phyloP scores from a whole-genome alignment of 2,113 vertebrate genomes.

The Bettongia penicillata region DNA sequence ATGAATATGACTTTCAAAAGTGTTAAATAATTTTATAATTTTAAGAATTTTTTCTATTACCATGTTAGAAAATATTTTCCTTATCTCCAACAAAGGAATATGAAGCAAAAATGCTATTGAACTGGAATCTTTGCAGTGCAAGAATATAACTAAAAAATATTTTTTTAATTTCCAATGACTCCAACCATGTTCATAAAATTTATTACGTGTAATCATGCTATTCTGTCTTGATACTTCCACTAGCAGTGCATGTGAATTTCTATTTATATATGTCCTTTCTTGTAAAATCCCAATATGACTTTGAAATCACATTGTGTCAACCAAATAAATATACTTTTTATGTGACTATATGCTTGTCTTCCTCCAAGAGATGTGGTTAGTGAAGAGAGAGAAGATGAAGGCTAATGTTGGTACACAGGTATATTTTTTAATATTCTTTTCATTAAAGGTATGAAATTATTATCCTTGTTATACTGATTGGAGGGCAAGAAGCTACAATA shows the following conservation, averaged over 20 bases:
- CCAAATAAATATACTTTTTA: background rate
- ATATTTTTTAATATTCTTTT: background rate
- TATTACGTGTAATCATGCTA: background rate
- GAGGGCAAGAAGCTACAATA: background rate
- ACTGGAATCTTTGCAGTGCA: background rate
- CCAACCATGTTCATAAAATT: background rate
- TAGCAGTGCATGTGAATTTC: background rate
- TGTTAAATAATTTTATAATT: background rate
- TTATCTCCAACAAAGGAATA: background rate
- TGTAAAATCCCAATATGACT: background rate
- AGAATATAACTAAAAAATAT: background rate
- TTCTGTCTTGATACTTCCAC: background rate
- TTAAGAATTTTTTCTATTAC: background rate
- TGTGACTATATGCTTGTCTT: background rate
- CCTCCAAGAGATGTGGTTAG: background rate
- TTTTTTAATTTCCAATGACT: background rate
- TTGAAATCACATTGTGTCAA: background rate
- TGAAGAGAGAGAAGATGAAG: background rate
- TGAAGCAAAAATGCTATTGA: background rate
- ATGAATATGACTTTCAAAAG: no score
- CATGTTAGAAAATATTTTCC: background rate
- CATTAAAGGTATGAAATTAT: background rate
- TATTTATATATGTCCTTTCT: background rate
- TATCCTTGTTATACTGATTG: background rate
- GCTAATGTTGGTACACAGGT: background rate